Conservation (phyloP, 2,113 vertebrate genomes). For the Zosterops japonicus region DNA sequence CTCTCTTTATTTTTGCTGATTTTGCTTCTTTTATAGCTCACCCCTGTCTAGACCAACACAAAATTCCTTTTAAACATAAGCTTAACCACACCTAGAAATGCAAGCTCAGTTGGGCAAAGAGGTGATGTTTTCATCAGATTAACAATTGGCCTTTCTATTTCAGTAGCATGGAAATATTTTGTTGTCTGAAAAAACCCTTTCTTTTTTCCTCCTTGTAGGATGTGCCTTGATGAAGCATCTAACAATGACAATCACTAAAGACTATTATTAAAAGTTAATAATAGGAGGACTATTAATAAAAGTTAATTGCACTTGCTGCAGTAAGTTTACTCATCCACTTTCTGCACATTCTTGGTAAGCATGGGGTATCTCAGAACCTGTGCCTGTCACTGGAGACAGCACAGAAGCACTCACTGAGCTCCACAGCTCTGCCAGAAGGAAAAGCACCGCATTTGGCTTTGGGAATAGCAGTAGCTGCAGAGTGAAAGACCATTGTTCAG, state of each 20-base stretch:
- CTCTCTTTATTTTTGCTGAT: not conserved
- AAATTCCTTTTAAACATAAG: not conserved
- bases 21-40: not conserved
- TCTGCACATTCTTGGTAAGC: not conserved
- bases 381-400: not conserved
- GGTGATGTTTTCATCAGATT: not conserved
- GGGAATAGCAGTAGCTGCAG: not conserved
- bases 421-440: not conserved
- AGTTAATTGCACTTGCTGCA: not conserved
- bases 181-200: not conserved
- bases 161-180: not conserved
- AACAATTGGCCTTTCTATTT: not conserved
- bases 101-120: not conserved
- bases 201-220: not conserved
- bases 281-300: conserved; percentile 5
- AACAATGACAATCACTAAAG: not conserved
- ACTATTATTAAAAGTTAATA: conserved; percentile 32
- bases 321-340: not conserved
- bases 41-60: not conserved
- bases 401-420: not conserved
- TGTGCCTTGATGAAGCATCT: not conserved
- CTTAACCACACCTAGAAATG: not conserved
- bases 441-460: not conserved
- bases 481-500: not conserved
- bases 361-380: not conserved